These are phyloP conservation scores for Psettodes erumei DNA, from an alignment of 2,113 vertebrate species.

Conservation along the genomic window DNA sequence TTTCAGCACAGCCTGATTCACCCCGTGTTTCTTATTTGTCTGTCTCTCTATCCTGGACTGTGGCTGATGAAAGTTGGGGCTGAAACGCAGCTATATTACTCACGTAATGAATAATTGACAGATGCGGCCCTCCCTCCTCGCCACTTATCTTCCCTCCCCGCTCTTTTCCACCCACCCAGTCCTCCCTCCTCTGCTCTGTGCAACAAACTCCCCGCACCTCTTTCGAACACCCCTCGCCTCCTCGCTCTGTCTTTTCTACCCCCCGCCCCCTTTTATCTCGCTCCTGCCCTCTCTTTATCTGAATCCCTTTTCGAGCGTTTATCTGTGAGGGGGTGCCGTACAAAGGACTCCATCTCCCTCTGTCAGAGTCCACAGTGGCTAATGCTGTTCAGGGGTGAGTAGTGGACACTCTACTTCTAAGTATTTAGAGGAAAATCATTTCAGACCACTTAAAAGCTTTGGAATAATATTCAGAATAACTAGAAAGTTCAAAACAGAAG, in stretches of 20 bases:
- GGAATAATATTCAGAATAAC: too few species aligned
- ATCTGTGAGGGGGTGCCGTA: constrained; percentile 23
- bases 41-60: constrained; percentile 9
- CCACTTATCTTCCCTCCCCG: constrained; percentile 42
- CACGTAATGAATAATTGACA: constrained; percentile 50
- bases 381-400: neutral
- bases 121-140: constrained; percentile 29
- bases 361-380: neutral
- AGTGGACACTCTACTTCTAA: neutral
- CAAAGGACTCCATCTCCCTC: constrained; percentile 20
- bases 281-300: neutral
- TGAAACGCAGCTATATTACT: constrained; percentile 29
- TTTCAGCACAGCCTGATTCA: neutral
- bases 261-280: constrained; percentile 19
- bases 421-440: too few species aligned
- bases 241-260: constrained; percentile 10
- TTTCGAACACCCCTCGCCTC: neutral
- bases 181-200: constrained; percentile 3
- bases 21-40: constrained; percentile 20
- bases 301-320: constrained; percentile 33
- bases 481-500: too few species aligned
- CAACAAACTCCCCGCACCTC: constrained; percentile 28
- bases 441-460: too few species aligned
- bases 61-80: constrained; percentile 17
- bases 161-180: constrained; percentile 45